Conservation (phyloP, 2,113 vertebrate species). For the Micromys minutus region DNA sequence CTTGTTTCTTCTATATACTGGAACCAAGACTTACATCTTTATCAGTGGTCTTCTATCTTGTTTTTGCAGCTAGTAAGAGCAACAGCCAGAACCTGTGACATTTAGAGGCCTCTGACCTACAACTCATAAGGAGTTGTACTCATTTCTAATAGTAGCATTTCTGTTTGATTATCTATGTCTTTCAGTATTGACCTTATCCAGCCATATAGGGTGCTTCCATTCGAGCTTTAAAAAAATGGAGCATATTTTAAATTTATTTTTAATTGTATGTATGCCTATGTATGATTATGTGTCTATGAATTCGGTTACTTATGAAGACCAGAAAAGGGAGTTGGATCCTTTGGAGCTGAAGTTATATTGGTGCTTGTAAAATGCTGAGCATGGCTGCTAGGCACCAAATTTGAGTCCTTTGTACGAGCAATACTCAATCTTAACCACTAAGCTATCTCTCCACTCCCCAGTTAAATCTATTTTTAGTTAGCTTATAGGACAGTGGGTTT, state of each 20-base stretch:
- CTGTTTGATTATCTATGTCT: not conserved
- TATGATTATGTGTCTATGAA: not conserved
- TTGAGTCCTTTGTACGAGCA: not conserved
- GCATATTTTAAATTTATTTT: not conserved
- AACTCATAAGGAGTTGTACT: not conserved
- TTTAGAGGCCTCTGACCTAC: not conserved
- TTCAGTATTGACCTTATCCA: not conserved
- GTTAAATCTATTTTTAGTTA: not conserved
- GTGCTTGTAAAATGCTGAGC: not conserved
- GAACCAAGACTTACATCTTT: not conserved
- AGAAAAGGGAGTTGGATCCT: not conserved
- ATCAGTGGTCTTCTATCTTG: not conserved
- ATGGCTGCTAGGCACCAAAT: not conserved
- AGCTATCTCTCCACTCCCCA: not conserved
- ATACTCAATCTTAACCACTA: not conserved
- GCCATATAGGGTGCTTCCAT: too few species aligned
- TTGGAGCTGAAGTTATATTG: not conserved
- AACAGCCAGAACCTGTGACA: not conserved
- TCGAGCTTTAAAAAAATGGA: too few species aligned
- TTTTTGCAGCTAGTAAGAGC: not conserved
- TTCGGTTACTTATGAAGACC: too few species aligned
- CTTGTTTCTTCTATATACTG: not conserved
- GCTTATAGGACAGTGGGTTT: not conserved
- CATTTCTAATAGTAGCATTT: not conserved
- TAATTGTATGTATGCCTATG: not conserved